Percentiles rank a stretch among this genome's conserved stretches.
phyloP scores from a whole-genome alignment of 1,140 invertebrate genomes.

The Tetragonula clypearis region DNA sequence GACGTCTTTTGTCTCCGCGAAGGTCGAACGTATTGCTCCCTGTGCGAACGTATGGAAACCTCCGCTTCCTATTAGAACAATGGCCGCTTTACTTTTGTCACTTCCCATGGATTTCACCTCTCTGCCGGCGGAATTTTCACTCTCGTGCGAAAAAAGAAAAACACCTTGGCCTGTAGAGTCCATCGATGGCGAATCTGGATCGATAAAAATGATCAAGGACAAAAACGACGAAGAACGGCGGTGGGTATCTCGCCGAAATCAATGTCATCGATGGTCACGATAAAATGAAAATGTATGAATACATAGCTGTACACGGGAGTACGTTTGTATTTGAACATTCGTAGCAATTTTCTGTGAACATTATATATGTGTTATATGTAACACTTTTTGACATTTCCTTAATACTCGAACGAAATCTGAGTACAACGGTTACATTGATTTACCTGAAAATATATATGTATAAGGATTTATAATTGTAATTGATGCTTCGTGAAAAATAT shows the following conservation, averaged over 20 bases:
- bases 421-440: too few relatives aligned
- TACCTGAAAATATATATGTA: too few relatives aligned
- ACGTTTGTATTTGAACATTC: too few relatives aligned
- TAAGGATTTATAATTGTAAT: too few relatives aligned
- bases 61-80: slow-evolving; percentile 45
- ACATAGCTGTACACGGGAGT: neutral
- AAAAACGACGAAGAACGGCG: neutral
- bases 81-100: slow-evolving; percentile 37
- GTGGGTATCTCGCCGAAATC: neutral
- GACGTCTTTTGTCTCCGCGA: slow-evolving; percentile 24
- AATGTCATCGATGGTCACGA: neutral
- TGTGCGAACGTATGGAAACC: neutral
- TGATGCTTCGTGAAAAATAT: too few relatives aligned
- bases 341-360: too few relatives aligned
- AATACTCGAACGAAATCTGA: too few relatives aligned
- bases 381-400: too few relatives aligned
- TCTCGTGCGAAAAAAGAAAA: neutral
- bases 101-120: slow-evolving; percentile 50
- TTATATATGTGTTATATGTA: too few relatives aligned
- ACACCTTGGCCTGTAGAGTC: neutral
- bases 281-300: too few relatives aligned
- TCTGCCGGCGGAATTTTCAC: neutral
- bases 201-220: neutral
- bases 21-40: slow-evolving; percentile 39
- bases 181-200: neutral